Percentiles rank a stretch among this genome's conserved stretches.
Evolutionary conservation across 2,888 invertebrate species (phyloP).

Genomic region (Zaprionus bogoriensis): DNA sequence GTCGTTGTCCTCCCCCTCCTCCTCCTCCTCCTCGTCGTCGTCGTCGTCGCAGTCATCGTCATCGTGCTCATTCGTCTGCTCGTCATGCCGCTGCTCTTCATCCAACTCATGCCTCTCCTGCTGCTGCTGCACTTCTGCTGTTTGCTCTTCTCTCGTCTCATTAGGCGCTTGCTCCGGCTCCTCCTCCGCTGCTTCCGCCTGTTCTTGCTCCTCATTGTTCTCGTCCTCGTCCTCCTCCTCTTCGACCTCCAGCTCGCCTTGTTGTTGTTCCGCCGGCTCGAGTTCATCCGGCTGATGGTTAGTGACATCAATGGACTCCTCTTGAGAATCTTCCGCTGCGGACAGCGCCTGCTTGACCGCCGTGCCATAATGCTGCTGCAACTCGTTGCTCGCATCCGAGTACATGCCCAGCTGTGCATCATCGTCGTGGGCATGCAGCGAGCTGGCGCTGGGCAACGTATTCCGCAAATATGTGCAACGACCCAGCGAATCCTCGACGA

Average conservation of each 20-base stretch:
- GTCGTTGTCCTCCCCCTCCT: conserved; percentile 21
- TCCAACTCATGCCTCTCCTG: conserved; percentile 24
- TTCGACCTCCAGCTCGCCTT: background rate
- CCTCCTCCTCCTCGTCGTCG: conserved; percentile 13
- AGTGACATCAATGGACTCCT: conserved; percentile 31
- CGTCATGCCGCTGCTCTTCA: conserved; percentile 5
- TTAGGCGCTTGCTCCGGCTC: too few relatives aligned
- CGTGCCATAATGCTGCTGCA: conserved; percentile 16
- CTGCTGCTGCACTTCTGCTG: background rate
- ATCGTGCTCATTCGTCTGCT: conserved; percentile 1
- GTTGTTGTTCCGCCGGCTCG: background rate
- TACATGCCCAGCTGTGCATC: conserved; percentile 44
- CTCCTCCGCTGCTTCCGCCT: conserved; percentile 2
- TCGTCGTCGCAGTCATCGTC: conserved; percentile 12
- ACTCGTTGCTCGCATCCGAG: conserved; percentile 40
- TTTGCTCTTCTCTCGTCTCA: conserved; percentile 1
- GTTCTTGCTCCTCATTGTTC: background rate
- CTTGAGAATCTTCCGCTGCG: background rate
- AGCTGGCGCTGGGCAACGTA: conserved; percentile 6
- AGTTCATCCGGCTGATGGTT: conserved; percentile 4
- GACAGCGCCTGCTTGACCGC: background rate
- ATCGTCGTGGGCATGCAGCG: conserved; percentile 13
- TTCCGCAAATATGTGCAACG: too few relatives aligned
- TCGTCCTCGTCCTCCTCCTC: background rate
- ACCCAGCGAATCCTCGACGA: conserved; percentile 31